These are phyloP conservation scores for Carassius gibelio DNA, from an alignment of 2,113 vertebrate species.

Conservation along the genomic window DNA sequence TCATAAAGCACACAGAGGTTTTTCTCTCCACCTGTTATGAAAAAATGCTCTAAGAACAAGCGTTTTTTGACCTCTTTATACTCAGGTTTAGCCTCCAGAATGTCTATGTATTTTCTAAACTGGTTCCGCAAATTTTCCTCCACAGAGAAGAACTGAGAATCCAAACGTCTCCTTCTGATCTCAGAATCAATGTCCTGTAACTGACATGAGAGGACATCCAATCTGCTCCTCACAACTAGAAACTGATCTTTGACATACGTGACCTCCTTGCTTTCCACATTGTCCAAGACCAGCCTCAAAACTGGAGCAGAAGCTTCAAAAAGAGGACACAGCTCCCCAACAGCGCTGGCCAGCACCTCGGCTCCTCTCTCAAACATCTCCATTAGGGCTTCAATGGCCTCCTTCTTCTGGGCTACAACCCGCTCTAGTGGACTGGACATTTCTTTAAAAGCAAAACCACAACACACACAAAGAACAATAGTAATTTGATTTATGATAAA, in stretches of 20 bases:
- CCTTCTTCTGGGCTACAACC: too few relatives aligned
- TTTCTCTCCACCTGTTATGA: conserved; percentile 75
- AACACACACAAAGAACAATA: conserved; percentile 13
- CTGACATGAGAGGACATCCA: too few relatives aligned
- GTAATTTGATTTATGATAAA: not conserved
- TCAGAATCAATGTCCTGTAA: conserved; percentile 72
- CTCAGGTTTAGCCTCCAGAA: conserved; percentile 74
- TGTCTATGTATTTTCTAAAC: conserved; percentile 79
- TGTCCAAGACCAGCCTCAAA: too few relatives aligned
- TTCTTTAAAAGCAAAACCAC: conserved; percentile 42
- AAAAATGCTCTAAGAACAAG: conserved; percentile 77
- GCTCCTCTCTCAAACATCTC: too few relatives aligned
- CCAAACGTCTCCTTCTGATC: conserved; percentile 73
- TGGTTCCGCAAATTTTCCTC: conserved; percentile 80
- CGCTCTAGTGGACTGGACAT: conserved; percentile 71
- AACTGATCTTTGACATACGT: too few relatives aligned
- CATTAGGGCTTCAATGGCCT: too few relatives aligned
- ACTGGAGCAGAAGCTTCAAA: too few relatives aligned
- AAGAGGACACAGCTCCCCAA: too few relatives aligned
- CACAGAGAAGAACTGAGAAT: conserved; percentile 71
- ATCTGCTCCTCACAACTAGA: too few relatives aligned
- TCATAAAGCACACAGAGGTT: conserved; percentile 75
- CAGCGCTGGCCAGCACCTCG: too few relatives aligned
- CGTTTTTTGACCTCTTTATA: conserved; percentile 73
- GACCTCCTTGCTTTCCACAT: too few relatives aligned